These are phyloP conservation scores for Ooceraea biroi DNA, from an alignment of 1,140 invertebrate genomes.

Conservation along the genomic window DNA sequence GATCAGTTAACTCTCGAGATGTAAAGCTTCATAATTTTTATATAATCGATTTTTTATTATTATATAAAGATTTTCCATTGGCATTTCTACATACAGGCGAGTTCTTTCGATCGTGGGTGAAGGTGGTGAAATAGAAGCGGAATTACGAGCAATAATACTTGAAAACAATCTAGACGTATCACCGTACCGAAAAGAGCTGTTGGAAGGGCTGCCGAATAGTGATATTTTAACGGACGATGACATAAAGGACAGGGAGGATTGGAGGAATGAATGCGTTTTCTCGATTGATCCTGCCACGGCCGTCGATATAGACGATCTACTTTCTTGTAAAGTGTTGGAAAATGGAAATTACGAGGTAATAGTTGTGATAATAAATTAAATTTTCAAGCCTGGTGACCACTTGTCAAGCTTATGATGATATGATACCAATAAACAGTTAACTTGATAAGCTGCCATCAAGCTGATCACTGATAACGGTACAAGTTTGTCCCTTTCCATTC, in stretches of 20 bases:
- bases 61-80: constrained; percentile 34
- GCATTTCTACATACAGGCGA: constrained; percentile 81
- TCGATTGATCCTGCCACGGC: constrained; percentile 98
- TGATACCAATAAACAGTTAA: no score
- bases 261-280: constrained; percentile 93
- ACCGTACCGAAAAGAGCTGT: constrained; percentile 89
- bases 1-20: background rate
- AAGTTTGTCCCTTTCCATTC: no score
- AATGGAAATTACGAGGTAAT: constrained; percentile 91
- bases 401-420: no score
- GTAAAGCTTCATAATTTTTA: constrained; percentile 3
- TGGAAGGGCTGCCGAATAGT: constrained; percentile 87
- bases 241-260: constrained; percentile 89
- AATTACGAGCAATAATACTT: constrained; percentile 92
- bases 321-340: constrained; percentile 91
- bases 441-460: no score
- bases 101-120: constrained; percentile 91
- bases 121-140: constrained; percentile 90
- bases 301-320: constrained; percentile 96
- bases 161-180: constrained; percentile 91
- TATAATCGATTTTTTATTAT: background rate
- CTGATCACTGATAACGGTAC: no score
- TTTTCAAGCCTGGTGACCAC: background rate
- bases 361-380: background rate
- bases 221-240: constrained; percentile 88